Conservation (phyloP, 2,888 invertebrate genomes). For the Cyclophora punctaria region DNA sequence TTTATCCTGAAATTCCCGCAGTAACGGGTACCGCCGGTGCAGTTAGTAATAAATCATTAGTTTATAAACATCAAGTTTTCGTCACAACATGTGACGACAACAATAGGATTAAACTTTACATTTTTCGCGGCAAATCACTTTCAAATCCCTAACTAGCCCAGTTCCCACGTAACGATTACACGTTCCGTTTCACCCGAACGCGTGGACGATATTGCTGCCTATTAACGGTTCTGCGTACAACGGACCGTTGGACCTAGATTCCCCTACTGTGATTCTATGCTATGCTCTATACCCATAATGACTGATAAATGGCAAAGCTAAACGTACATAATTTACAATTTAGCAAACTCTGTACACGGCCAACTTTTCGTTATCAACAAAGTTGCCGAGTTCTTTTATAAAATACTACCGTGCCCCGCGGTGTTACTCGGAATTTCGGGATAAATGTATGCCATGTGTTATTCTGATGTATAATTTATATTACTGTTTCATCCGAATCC, state of each 20-base stretch:
- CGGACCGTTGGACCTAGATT: constrained; percentile 29
- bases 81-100: too few species aligned
- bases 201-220: constrained; percentile 10
- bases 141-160: constrained; percentile 21
- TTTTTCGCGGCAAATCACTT: constrained; percentile 13
- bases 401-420: too few species aligned
- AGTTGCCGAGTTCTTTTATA: too few species aligned
- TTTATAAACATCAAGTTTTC: too few species aligned
- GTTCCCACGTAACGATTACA: constrained; percentile 48
- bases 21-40: too few species aligned
- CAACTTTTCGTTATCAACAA: too few species aligned
- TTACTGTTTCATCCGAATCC: too few species aligned
- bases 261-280: constrained; percentile 3
- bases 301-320: background rate
- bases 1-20: too few species aligned
- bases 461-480: too few species aligned
- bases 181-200: constrained; percentile 30
- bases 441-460: too few species aligned
- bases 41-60: too few species aligned
- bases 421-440: too few species aligned
- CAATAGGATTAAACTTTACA: constrained; percentile 1
- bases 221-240: constrained; percentile 22
- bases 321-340: constrained; percentile 4
- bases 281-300: constrained; percentile 10
- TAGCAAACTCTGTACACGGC: background rate